Evolutionary conservation across 2,113 vertebrate genomes (phyloP).

Genomic region (rat (Rattus norvegicus)): DNA sequence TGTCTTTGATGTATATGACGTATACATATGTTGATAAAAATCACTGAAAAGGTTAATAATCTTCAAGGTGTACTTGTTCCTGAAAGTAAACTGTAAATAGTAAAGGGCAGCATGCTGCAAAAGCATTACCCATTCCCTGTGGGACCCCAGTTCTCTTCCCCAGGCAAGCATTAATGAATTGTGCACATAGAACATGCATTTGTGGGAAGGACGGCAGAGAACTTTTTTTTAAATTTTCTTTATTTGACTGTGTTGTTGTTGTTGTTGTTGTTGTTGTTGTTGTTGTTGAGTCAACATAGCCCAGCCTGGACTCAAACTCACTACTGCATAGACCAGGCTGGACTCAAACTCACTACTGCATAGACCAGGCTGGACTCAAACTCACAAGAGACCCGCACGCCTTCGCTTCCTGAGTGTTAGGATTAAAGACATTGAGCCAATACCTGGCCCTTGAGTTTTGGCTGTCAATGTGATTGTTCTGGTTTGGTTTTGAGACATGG

Average conservation of each 20-base stretch:
- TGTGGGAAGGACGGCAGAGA: not conserved
- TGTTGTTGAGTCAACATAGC: not conserved
- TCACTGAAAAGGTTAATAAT: not conserved
- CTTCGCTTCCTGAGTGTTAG: not conserved
- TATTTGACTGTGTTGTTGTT: not conserved
- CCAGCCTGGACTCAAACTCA: not conserved
- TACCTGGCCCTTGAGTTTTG: not conserved
- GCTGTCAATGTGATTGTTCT: not conserved
- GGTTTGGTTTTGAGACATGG: not conserved
- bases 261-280: too few species aligned
- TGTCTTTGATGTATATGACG: not conserved
- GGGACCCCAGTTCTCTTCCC: not conserved
- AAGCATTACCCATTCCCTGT: not conserved
- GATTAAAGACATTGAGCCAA: not conserved
- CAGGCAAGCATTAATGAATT: not conserved
- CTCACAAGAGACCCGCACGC: not conserved
- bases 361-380: not conserved
- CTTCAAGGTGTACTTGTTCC: conserved; percentile 20
- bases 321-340: not conserved
- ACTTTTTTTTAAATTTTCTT: not conserved
- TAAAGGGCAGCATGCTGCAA: not conserved
- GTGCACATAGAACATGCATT: not conserved
- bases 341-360: not conserved
- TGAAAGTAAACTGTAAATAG: not conserved
- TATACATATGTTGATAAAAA: not conserved